A percentile compares a stretch with the other conserved stretches of the same genome.
Evolutionary conservation across 2,113 vertebrate species (phyloP).

Genomic region (Gambusia holbrooki): DNA sequence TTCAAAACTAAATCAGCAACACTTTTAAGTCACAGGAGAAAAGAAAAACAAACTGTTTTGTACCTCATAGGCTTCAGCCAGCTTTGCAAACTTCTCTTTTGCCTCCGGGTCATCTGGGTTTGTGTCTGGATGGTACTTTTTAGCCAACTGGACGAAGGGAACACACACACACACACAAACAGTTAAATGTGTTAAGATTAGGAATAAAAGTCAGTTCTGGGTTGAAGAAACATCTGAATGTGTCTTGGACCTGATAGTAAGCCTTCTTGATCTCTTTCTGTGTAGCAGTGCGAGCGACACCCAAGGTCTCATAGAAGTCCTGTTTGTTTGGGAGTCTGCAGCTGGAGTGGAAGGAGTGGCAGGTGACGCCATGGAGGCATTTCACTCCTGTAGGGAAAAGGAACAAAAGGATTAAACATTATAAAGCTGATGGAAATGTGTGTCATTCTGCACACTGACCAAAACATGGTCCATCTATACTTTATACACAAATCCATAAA

Average conservation of each 20-base stretch:
- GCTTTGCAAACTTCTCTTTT: constrained; percentile 94
- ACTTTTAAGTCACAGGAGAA: accelerated
- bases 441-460: neutral
- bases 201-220: neutral
- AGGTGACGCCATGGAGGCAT: constrained; percentile 13
- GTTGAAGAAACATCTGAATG: neutral
- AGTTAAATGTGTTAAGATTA: no score
- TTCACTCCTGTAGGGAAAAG: constrained; percentile 40
- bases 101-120: constrained; percentile 94
- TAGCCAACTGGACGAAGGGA: constrained; percentile 85
- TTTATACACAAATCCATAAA: neutral
- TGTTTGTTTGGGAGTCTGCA: constrained; percentile 75
- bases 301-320: constrained; percentile 91
- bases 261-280: constrained; percentile 98
- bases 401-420: neutral
- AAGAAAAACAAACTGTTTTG: neutral
- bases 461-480: neutral
- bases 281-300: constrained; percentile 84
- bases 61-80: constrained; percentile 97
- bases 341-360: constrained; percentile 84
- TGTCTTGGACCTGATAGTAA: constrained; percentile 89
- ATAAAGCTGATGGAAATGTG: neutral
- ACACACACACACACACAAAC: neutral
- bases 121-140: constrained; percentile 96
- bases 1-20: neutral